Evolutionary conservation across 1,140 invertebrate genomes (phyloP).

Genomic region (Drosophila orosa): DNA sequence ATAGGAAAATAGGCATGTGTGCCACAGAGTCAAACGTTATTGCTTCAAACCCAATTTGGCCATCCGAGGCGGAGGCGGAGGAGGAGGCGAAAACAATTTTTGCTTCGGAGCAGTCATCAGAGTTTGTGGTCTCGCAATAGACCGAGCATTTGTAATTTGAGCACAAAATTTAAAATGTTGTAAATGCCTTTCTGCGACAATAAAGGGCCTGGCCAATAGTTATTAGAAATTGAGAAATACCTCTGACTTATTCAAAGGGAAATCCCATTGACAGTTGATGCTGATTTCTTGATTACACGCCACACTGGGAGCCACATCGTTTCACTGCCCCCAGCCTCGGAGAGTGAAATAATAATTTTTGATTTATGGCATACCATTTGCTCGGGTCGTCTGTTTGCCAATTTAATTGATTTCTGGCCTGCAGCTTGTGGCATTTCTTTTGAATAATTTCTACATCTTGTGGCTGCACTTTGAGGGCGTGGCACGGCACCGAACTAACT

Average conservation of each 20-base stretch:
- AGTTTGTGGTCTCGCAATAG: conserved; percentile 37
- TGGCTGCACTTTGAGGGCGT: conserved; percentile 11
- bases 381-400: conserved; percentile 3
- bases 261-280: conserved; percentile 66
- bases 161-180: conserved; percentile 36
- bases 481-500: conserved; percentile 3
- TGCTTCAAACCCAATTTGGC: conserved; percentile 61
- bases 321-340: not conserved
- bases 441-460: conserved; percentile 14
- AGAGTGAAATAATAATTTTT: conserved; percentile 45
- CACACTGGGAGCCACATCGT: conserved; percentile 20
- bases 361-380: conserved; percentile 48
- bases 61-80: conserved; percentile 6
- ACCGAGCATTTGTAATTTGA: conserved; percentile 30
- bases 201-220: conserved; percentile 27
- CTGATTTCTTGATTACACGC: conserved; percentile 43
- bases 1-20: conserved; percentile 3
- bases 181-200: conserved; percentile 36
- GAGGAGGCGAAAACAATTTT: conserved; percentile 20
- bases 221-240: conserved; percentile 36
- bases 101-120: conserved; percentile 26
- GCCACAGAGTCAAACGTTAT: conserved; percentile 46
- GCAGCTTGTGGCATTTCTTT: conserved; percentile 29
- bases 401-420: conserved; percentile 44
- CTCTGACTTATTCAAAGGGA: conserved; percentile 40